phyloP scores from a whole-genome alignment of 37 sponge, comb jelly and placozoan species.

The Agelas oroides region DNA sequence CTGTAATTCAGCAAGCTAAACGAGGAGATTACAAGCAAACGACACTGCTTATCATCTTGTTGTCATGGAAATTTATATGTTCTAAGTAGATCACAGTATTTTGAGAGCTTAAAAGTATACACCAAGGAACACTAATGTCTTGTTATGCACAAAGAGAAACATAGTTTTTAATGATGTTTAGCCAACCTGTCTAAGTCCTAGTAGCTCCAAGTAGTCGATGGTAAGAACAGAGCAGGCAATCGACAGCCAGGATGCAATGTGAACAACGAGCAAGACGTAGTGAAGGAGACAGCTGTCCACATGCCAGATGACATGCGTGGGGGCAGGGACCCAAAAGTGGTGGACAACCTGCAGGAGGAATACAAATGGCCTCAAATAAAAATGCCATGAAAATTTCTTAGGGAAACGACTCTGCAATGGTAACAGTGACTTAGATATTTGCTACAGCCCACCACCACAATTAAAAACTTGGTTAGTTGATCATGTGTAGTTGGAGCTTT shows the following conservation, averaged over 20 bases:
- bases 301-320: constrained; percentile 49
- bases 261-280: constrained; percentile 31
- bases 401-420: not conserved
- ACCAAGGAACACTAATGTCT: too few relatives aligned
- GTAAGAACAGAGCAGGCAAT: constrained; percentile 67
- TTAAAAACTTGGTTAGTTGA: not conserved
- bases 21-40: too few relatives aligned
- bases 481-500: too few relatives aligned
- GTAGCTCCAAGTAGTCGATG: constrained; percentile 73
- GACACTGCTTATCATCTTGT: too few relatives aligned
- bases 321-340: constrained; percentile 46
- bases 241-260: constrained; percentile 57
- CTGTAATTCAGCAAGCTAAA: too few relatives aligned
- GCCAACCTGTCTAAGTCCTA: constrained; percentile 80
- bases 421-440: too few relatives aligned
- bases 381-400: not conserved
- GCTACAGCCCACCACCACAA: too few relatives aligned
- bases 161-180: too few relatives aligned
- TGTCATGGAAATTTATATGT: too few relatives aligned
- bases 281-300: not conserved
- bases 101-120: too few relatives aligned
- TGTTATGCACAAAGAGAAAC: too few relatives aligned
- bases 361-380: not conserved
- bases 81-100: too few relatives aligned
- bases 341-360: constrained; percentile 49